Evolutionary conservation across 2,888 invertebrate genomes (phyloP).

Genomic region (Raillietiella orientalis): DNA sequence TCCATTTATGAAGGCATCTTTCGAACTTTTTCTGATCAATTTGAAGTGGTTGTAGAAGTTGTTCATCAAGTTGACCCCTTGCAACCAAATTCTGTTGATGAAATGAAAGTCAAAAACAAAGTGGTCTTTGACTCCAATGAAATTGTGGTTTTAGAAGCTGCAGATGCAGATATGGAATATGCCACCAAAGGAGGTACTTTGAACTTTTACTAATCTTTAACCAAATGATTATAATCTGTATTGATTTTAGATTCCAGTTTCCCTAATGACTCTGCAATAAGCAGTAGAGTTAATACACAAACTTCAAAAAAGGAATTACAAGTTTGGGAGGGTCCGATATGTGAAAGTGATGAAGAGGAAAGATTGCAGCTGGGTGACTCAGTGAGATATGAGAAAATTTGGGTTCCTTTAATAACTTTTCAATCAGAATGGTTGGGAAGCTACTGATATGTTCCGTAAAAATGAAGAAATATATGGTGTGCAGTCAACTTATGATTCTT

Average conservation of each 20-base stretch:
- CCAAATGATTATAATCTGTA: background rate
- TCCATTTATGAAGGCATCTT: constrained; percentile 62
- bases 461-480: constrained; percentile 77
- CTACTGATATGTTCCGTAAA: constrained; percentile 78
- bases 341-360: constrained; percentile 17
- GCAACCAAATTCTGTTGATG: constrained; percentile 25
- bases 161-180: constrained; percentile 59
- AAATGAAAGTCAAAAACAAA: constrained; percentile 37
- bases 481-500: constrained; percentile 65
- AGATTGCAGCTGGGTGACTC: constrained; percentile 27
- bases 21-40: constrained; percentile 54
- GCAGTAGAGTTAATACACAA: constrained; percentile 39
- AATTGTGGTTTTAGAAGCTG: constrained; percentile 45
- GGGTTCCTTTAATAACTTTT: constrained; percentile 6
- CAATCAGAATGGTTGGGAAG: constrained; percentile 63
- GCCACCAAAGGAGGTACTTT: constrained; percentile 35
- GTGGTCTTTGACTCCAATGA: constrained; percentile 49
- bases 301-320: constrained; percentile 41
- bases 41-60: constrained; percentile 59
- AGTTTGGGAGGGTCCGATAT: constrained; percentile 36
- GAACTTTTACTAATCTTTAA: constrained; percentile 1
- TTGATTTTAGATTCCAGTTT: constrained; percentile 19
- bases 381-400: constrained; percentile 3
- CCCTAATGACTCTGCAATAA: constrained; percentile 62
- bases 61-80: constrained; percentile 35